These are phyloP conservation scores for Pleuronectes platessa DNA, from an alignment of 2,113 vertebrate species.

Conservation along the genomic window DNA sequence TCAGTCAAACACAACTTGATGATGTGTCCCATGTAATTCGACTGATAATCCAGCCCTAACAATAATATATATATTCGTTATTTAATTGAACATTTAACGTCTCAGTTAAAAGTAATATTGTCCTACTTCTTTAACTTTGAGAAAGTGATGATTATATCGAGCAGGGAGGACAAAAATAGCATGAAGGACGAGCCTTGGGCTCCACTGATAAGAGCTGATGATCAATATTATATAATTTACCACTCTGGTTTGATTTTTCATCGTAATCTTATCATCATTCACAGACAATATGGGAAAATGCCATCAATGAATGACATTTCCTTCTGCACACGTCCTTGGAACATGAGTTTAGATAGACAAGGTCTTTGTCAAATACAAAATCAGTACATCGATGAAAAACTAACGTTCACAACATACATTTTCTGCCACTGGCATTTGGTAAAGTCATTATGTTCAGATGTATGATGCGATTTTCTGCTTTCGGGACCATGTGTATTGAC, in stretches of 20 bases:
- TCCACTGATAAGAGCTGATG: constrained; percentile 65
- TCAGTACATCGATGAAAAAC: constrained; percentile 33
- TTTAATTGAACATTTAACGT: no score
- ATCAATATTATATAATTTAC: constrained; percentile 74
- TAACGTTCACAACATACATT: constrained; percentile 44
- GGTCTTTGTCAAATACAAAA: constrained; percentile 50
- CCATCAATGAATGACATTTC: constrained; percentile 74
- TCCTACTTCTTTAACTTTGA: constrained; percentile 3
- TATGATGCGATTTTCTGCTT: constrained; percentile 11
- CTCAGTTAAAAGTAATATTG: constrained; percentile 1
- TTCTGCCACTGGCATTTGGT: constrained; percentile 32
- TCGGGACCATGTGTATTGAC: constrained; percentile 12
- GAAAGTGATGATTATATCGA: constrained; percentile 10
- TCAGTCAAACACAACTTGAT: no score
- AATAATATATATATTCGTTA: background rate
- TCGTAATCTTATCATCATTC: constrained; percentile 64
- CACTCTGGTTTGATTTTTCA: constrained; percentile 43
- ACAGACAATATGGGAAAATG: constrained; percentile 52
- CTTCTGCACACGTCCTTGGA: constrained; percentile 43
- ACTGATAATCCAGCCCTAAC: background rate
- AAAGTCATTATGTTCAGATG: constrained; percentile 27
- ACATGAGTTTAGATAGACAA: constrained; percentile 53
- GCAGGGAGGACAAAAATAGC: constrained; percentile 30
- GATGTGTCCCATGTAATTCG: no score
- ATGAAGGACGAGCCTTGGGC: constrained; percentile 43